Conservation (phyloP, 2,888 invertebrate genomes). For the Odontomyia ornata region DNA sequence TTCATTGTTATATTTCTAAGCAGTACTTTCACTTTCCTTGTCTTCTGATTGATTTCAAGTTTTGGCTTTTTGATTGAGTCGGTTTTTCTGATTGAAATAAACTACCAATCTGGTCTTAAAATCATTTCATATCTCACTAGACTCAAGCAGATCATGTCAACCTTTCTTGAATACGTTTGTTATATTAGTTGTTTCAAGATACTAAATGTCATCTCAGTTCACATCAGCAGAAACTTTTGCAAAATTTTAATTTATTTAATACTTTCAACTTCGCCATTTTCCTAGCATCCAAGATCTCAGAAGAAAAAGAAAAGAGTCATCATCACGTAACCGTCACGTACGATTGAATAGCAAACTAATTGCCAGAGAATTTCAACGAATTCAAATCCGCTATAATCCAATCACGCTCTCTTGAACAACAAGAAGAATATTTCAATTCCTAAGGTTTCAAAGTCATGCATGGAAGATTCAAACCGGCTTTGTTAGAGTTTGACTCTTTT, state of each 20-base stretch:
- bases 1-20: too few relatives aligned
- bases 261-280: neutral
- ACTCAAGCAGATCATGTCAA: too few relatives aligned
- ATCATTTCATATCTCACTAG: too few relatives aligned
- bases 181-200: too few relatives aligned
- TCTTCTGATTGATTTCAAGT: too few relatives aligned
- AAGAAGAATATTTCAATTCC: constrained; percentile 26
- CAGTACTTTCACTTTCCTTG: too few relatives aligned
- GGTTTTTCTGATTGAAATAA: too few relatives aligned
- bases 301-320: neutral
- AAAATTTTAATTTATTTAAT: neutral
- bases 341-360: constrained; percentile 41
- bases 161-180: too few relatives aligned
- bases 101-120: too few relatives aligned
- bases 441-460: constrained; percentile 1
- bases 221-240: too few relatives aligned
- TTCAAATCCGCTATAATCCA: constrained; percentile 34
- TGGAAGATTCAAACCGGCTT: neutral
- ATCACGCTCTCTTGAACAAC: constrained; percentile 27
- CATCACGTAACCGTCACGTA: constrained; percentile 27
- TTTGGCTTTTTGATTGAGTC: too few relatives aligned
- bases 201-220: too few relatives aligned
- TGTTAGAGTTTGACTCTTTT: neutral
- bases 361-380: neutral
- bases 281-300: neutral